Conservation (phyloP, 2,888 invertebrate species). For the Stenchaetothrips biformis region DNA sequence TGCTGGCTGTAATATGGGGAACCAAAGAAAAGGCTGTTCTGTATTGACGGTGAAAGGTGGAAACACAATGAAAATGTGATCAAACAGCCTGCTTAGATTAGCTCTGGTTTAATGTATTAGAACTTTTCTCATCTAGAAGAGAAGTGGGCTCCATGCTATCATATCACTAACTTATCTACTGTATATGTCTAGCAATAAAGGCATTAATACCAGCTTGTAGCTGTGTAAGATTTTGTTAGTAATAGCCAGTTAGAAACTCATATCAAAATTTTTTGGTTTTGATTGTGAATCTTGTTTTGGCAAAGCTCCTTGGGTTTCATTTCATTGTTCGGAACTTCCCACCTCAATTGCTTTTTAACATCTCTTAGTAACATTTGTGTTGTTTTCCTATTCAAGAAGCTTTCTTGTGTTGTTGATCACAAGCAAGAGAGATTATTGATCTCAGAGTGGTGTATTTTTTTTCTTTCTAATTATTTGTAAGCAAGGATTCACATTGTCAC, state of each 20-base stretch:
- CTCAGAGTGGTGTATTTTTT: neutral
- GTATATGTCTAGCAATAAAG: neutral
- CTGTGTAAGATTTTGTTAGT: too few species aligned
- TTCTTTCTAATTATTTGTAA: neutral
- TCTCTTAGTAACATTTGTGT: neutral
- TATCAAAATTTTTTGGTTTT: too few species aligned
- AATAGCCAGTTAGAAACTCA: too few species aligned
- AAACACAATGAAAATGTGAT: slow-evolving; percentile 4
- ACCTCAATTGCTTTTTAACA: neutral
- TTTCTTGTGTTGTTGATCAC: neutral
- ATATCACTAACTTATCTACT: neutral
- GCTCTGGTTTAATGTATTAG: neutral
- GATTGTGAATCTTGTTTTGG: too few species aligned
- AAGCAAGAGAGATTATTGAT: neutral
- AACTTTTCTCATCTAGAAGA: neutral
- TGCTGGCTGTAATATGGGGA: slow-evolving; percentile 3
- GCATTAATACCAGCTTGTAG: too few species aligned
- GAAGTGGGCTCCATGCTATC: neutral
- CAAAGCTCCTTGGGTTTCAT: too few species aligned
- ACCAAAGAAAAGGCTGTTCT: slow-evolving; percentile 21
- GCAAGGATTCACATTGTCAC: neutral
- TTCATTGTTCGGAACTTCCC: neutral
- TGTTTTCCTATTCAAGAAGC: neutral
- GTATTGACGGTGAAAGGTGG: neutral
- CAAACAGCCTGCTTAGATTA: slow-evolving; percentile 3